These are phyloP conservation scores for Tetrax tetrax DNA, from an alignment of 2,113 vertebrate genomes.

Conservation along the genomic window DNA sequence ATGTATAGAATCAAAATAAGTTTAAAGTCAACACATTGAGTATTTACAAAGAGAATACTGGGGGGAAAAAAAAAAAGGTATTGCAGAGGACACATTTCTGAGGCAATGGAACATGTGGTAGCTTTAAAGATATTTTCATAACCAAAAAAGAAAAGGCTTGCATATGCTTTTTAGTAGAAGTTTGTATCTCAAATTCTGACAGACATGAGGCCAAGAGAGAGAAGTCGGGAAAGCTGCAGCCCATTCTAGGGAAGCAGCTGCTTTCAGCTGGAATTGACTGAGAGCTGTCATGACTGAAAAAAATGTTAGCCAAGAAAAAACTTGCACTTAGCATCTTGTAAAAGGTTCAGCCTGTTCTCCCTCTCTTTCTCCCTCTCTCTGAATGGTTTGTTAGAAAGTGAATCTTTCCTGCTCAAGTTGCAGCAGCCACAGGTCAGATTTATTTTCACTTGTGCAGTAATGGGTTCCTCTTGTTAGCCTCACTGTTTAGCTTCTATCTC, in stretches of 20 bases:
- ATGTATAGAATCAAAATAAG: not conserved
- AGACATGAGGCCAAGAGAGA: not conserved
- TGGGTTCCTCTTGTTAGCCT: not conserved
- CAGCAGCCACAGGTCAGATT: not conserved
- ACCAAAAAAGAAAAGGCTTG: not conserved
- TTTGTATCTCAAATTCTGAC: not conserved
- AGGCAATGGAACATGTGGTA: not conserved
- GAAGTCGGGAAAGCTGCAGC: not conserved
- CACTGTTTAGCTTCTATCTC: not conserved
- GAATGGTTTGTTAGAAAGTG: not conserved
- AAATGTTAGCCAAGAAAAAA: not conserved
- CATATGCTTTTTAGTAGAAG: not conserved
- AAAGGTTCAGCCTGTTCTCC: not conserved
- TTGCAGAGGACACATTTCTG: not conserved
- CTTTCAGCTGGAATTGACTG: constrained; percentile 31
- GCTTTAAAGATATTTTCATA: not conserved
- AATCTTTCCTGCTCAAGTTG: not conserved
- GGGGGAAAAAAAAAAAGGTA: not conserved
- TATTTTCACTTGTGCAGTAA: not conserved
- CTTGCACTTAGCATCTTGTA: not conserved
- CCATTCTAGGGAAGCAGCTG: not conserved
- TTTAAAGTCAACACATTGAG: not conserved
- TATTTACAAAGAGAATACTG: not conserved
- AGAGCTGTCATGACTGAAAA: not conserved
- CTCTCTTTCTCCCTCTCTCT: not conserved